Conservation (phyloP, 2,888 invertebrate species). For the Epistrophe eligans region DNA sequence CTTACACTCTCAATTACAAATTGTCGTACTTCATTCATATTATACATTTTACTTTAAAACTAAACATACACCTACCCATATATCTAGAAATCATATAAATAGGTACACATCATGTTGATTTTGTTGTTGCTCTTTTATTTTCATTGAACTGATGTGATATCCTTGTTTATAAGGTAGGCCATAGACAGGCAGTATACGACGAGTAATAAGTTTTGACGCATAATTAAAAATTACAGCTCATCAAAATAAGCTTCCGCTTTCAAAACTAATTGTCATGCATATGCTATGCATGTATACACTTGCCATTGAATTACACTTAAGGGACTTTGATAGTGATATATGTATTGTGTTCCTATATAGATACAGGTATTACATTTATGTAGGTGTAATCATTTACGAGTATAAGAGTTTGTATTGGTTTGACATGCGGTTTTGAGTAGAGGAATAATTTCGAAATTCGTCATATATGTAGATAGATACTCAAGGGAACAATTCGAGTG, state of each 20-base stretch:
- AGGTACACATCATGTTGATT: background rate
- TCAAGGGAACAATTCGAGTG: conserved; percentile 1
- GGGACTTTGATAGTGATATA: conserved; percentile 22
- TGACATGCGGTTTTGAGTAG: conserved; percentile 24
- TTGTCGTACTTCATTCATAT: background rate
- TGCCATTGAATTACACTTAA: conserved; percentile 55
- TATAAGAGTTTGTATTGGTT: conserved; percentile 5
- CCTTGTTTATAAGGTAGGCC: conserved; percentile 57
- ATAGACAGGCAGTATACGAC: too few species aligned
- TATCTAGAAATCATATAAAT: background rate
- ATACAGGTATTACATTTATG: background rate
- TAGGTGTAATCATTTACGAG: background rate
- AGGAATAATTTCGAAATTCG: conserved; percentile 12
- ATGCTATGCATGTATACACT: conserved; percentile 46
- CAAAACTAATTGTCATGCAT: conserved; percentile 66
- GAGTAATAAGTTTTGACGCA: conserved; percentile 30
- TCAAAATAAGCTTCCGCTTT: conserved; percentile 64
- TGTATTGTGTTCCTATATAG: background rate
- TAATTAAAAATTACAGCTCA: conserved; percentile 70
- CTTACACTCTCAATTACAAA: conserved; percentile 27
- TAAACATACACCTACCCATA: background rate
- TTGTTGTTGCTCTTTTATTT: background rate
- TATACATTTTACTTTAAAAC: too few species aligned
- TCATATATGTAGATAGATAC: background rate
- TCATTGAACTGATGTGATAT: conserved; percentile 61